A percentile compares a stretch with the other conserved stretches of the same genome.
phyloP scores from a whole-genome alignment of 2,797 vertebrate species.

The Ataeniobius toweri region DNA sequence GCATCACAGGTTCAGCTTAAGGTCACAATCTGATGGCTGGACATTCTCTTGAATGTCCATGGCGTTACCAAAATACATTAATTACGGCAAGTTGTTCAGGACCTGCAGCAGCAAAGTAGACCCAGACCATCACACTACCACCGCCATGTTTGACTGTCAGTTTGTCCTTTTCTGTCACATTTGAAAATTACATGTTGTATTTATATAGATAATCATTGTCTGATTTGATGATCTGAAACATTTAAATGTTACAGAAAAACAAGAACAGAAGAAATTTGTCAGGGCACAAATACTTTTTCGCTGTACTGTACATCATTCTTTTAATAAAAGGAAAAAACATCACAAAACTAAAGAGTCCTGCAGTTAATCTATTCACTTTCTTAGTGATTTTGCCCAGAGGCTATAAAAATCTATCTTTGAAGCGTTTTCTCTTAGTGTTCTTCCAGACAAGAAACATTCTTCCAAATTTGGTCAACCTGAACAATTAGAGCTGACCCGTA shows the following conservation, averaged over 20 bases:
- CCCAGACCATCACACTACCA: neutral
- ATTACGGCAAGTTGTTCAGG: too few species aligned
- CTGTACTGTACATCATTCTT: neutral
- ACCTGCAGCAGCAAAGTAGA: neutral
- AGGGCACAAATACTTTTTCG: neutral
- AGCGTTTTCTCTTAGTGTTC: conserved; percentile 29
- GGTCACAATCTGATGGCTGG: too few species aligned
- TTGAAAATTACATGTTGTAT: neutral
- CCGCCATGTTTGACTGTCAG: neutral
- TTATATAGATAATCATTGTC: neutral
- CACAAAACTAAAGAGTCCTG: neutral
- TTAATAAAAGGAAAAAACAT: conserved; percentile 11
- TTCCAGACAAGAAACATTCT: conserved; percentile 36
- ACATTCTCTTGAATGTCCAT: too few species aligned
- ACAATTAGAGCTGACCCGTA: conserved; percentile 62
- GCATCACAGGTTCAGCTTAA: neutral
- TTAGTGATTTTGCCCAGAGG: conserved; percentile 31
- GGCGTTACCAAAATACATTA: too few species aligned
- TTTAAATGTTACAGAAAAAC: neutral
- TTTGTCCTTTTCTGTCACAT: neutral
- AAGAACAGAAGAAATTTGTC: too few species aligned
- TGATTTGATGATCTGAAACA: neutral
- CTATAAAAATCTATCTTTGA: conserved; percentile 48
- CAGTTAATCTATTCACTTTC: conserved; percentile 23
- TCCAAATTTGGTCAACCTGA: conserved; percentile 59